Conservation (phyloP, 2,797 vertebrate species). For the Trichosurus vulpecula region DNA sequence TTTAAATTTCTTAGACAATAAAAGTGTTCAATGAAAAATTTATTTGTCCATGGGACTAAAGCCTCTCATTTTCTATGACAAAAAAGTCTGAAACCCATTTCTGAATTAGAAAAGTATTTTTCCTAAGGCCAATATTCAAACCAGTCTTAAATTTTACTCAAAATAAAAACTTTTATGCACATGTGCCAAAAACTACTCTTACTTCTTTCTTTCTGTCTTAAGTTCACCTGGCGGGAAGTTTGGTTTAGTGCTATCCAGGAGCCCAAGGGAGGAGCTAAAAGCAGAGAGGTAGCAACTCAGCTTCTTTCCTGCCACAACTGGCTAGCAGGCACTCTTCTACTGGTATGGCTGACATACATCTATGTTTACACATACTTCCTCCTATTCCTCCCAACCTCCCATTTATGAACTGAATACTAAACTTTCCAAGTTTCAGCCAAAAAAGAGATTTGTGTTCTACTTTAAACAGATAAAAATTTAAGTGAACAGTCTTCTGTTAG, state of each 20-base stretch:
- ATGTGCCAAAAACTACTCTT: constrained; percentile 25
- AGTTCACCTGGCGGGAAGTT: constrained; percentile 39
- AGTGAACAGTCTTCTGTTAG: constrained; percentile 33
- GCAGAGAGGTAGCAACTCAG: constrained; percentile 14
- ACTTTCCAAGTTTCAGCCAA: constrained; percentile 15
- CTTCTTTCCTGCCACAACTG: constrained; percentile 2
- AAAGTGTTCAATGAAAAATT: not conserved
- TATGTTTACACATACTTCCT: constrained; percentile 11
- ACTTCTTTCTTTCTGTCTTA: constrained; percentile 22
- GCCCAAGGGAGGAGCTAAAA: constrained; percentile 33
- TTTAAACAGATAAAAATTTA: constrained; percentile 39
- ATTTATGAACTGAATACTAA: constrained; percentile 44
- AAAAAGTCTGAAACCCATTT: constrained; percentile 37
- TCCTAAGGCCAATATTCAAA: constrained; percentile 40
- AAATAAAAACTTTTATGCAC: constrained; percentile 45
- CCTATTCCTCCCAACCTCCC: constrained; percentile 43
- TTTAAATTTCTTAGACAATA: not conserved
- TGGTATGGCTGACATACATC: constrained; percentile 2
- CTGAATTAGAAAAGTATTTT: constrained; percentile 53
- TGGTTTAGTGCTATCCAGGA: constrained; percentile 28
- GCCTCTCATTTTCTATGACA: constrained; percentile 33
- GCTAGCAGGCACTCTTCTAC: not conserved
- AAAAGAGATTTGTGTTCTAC: constrained; percentile 9
- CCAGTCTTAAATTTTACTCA: constrained; percentile 46
- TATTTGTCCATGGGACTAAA: not conserved